Conservation (phyloP, 1,140 invertebrate genomes). For the Ladona fulva region DNA sequence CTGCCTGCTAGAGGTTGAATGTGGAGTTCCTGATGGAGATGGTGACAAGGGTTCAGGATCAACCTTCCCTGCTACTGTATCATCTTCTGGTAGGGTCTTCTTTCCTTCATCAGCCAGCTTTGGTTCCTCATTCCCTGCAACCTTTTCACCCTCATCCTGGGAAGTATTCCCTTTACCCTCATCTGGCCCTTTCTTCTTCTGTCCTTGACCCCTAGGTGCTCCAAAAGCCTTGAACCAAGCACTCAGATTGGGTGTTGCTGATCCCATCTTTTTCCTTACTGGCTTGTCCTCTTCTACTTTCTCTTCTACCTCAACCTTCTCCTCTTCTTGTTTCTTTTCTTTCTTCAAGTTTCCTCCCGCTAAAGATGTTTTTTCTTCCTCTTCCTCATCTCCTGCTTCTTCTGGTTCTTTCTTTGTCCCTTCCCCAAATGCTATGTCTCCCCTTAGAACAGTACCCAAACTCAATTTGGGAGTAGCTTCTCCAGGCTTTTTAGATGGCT, state of each 20-base stretch:
- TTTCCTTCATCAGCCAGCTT: constrained; percentile 31
- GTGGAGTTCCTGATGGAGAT: neutral
- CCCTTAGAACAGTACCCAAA: constrained; percentile 66
- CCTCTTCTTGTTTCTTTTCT: constrained; percentile 13
- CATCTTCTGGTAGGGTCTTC: constrained; percentile 33
- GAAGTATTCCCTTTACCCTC: constrained; percentile 40
- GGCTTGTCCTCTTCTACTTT: constrained; percentile 24
- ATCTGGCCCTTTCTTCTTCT: constrained; percentile 32
- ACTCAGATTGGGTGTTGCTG: constrained; percentile 73
- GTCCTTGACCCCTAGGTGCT: constrained; percentile 50
- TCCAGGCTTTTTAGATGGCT: constrained; percentile 37
- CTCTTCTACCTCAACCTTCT: neutral
- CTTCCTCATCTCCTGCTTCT: constrained; percentile 21
- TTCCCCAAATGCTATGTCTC: constrained; percentile 25
- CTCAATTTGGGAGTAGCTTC: constrained; percentile 66
- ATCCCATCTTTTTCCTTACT: constrained; percentile 19
- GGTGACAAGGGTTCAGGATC: neutral
- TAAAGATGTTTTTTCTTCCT: constrained; percentile 26
- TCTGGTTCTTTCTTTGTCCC: constrained; percentile 20
- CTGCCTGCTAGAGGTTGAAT: constrained; percentile 35
- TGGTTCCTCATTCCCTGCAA: constrained; percentile 20
- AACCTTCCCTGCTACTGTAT: constrained; percentile 27
- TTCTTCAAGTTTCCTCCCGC: constrained; percentile 35
- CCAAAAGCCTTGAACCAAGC: constrained; percentile 88
- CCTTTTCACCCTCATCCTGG: constrained; percentile 33